phyloP scores from a whole-genome alignment of 2,797 vertebrate species.

The Prunella strophiata region DNA sequence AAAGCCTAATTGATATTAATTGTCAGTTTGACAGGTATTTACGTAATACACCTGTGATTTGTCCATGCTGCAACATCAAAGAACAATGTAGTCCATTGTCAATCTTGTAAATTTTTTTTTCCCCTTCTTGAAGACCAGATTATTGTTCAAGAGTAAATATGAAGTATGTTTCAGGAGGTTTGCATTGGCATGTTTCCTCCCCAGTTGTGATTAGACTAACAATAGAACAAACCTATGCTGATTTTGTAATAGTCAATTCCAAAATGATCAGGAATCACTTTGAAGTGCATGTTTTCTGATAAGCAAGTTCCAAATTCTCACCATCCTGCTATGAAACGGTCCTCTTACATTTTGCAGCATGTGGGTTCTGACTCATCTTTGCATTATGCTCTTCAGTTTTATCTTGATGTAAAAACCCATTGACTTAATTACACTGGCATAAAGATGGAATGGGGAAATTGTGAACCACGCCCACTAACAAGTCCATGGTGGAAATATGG shows the following conservation, averaged over 20 bases:
- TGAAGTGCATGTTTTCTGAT: conserved; percentile 63
- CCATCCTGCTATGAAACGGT: conserved; percentile 60
- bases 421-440: neutral
- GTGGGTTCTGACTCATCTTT: conserved; percentile 15
- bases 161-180: conserved; percentile 66
- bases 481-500: neutral
- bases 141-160: conserved; percentile 76
- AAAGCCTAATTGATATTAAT: conserved; percentile 62
- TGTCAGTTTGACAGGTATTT: conserved; percentile 65
- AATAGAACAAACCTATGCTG: conserved; percentile 64
- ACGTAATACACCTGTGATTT: conserved; percentile 36
- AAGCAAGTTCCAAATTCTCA: conserved; percentile 66
- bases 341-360: conserved; percentile 50
- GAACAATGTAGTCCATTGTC: conserved; percentile 77
- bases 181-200: conserved; percentile 64
- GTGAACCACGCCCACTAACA: neutral
- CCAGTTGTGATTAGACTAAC: conserved; percentile 68
- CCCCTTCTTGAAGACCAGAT: conserved; percentile 67
- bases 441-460: conserved; percentile 25
- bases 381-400: conserved; percentile 7
- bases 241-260: conserved; percentile 73
- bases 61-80: conserved; percentile 59
- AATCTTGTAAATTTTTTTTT: conserved; percentile 32
- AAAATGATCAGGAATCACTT: conserved; percentile 71
- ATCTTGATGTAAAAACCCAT: neutral